Conservation (phyloP, 1,140 invertebrate genomes). For the Drosophila ohnishii region DNA sequence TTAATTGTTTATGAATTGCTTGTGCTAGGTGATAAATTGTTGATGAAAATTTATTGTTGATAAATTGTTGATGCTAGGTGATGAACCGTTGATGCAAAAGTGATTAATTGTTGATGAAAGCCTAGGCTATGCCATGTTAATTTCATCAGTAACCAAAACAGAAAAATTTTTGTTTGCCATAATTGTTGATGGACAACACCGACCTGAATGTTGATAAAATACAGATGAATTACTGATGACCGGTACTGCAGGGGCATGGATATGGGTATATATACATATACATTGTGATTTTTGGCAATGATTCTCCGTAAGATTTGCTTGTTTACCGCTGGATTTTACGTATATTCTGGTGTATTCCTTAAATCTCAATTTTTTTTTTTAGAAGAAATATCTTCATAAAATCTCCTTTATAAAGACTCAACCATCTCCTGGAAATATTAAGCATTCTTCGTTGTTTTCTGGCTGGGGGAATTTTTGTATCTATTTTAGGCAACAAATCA, state of each 20-base stretch:
- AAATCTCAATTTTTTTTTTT: neutral
- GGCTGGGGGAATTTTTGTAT: constrained; percentile 7
- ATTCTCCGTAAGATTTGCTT: neutral
- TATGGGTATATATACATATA: neutral
- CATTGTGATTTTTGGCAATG: neutral
- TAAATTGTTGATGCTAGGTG: too few relatives aligned
- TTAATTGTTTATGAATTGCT: too few relatives aligned
- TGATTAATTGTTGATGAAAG: too few relatives aligned
- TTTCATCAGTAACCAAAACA: too few relatives aligned
- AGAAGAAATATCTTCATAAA: neutral
- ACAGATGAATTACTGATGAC: too few relatives aligned
- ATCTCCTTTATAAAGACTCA: neutral
- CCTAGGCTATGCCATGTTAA: too few relatives aligned
- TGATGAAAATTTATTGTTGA: too few relatives aligned
- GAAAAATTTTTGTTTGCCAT: too few relatives aligned
- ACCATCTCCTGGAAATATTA: neutral
- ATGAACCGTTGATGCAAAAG: too few relatives aligned
- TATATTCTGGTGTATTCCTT: neutral
- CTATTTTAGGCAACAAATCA: constrained; percentile 18
- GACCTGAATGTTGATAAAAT: too few relatives aligned
- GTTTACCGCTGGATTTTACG: constrained; percentile 1
- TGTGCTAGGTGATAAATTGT: too few relatives aligned
- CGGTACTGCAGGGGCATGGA: neutral
- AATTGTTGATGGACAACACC: too few relatives aligned
- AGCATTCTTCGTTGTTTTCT: constrained; percentile 25